A percentile compares a stretch with the other conserved stretches of the same genome.
phyloP scores from a whole-genome alignment of 2,888 invertebrate genomes.

The Tenthredo amoena region DNA sequence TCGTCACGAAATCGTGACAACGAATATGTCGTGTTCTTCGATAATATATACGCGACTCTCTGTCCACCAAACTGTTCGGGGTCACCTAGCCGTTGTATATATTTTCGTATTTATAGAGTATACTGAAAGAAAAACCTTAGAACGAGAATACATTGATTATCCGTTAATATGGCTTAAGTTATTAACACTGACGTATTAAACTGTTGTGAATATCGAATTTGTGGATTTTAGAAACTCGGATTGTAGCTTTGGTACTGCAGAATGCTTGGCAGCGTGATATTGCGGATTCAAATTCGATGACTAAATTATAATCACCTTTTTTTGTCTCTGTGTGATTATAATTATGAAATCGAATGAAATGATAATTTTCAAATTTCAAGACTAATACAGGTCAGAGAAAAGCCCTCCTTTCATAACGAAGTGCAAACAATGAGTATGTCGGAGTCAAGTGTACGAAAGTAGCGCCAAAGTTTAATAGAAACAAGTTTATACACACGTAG shows the following conservation, averaged over 20 bases:
- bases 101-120: neutral
- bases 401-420: neutral
- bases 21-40: neutral
- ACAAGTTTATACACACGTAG: constrained; percentile 24
- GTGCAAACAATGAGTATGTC: neutral
- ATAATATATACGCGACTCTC: neutral
- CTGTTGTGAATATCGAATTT: neutral
- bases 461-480: constrained; percentile 41
- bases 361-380: neutral
- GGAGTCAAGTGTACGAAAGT: constrained; percentile 28
- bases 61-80: neutral
- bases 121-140: neutral
- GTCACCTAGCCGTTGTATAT: constrained; percentile 26
- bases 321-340: neutral
- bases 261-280: neutral
- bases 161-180: neutral
- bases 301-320: neutral
- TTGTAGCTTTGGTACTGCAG: neutral
- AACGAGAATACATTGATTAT: neutral
- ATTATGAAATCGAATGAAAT: neutral
- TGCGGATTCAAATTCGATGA: neutral
- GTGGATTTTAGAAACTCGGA: neutral
- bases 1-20: neutral
- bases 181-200: neutral
- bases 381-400: neutral